A percentile compares a stretch with the other conserved stretches of the same genome.
phyloP scores from a whole-genome alignment of 1,140 invertebrate species.

The Drosophila biarmipes region DNA sequence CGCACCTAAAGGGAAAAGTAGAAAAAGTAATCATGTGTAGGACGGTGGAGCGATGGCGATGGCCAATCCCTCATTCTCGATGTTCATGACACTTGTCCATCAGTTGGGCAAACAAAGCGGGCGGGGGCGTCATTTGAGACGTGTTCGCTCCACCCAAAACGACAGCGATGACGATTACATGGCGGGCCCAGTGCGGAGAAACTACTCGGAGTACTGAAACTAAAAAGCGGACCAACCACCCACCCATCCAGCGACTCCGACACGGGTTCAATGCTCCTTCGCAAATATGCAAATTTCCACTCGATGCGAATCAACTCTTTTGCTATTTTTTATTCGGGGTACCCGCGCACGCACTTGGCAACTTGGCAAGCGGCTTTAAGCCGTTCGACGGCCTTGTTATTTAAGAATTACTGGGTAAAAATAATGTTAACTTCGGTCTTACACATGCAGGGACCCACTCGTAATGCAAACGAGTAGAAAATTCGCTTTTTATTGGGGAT shows the following conservation, averaged over 20 bases:
- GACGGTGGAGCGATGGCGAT: not conserved
- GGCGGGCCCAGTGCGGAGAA: constrained; percentile 9
- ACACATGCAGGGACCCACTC: constrained; percentile 39
- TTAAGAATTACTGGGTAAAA: constrained; percentile 72
- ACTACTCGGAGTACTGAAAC: constrained; percentile 48
- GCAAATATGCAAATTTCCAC: constrained; percentile 70
- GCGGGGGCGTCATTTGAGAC: constrained; percentile 69
- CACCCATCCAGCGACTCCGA: constrained; percentile 2
- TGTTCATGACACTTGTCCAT: constrained; percentile 79
- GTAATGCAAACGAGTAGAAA: constrained; percentile 31
- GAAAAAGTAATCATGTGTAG: constrained; percentile 28
- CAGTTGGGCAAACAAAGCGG: constrained; percentile 66
- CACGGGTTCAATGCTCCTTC: constrained; percentile 71
- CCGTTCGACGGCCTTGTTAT: constrained; percentile 62
- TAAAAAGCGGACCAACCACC: constrained; percentile 21
- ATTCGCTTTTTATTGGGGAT: constrained; percentile 24
- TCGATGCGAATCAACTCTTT: constrained; percentile 44
- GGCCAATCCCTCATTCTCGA: constrained; percentile 63
- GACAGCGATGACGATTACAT: constrained; percentile 35
- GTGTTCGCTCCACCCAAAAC: constrained; percentile 60
- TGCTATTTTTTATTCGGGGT: constrained; percentile 18
- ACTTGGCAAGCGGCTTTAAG: constrained; percentile 60
- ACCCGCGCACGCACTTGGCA: constrained; percentile 54
- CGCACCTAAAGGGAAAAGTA: constrained; percentile 42
- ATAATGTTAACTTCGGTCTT: constrained; percentile 66